Evolutionary conservation across 2,888 invertebrate species (phyloP), one percentile per base, ranked within the genome.

Genomic region (Busseola fusca): DNA sequence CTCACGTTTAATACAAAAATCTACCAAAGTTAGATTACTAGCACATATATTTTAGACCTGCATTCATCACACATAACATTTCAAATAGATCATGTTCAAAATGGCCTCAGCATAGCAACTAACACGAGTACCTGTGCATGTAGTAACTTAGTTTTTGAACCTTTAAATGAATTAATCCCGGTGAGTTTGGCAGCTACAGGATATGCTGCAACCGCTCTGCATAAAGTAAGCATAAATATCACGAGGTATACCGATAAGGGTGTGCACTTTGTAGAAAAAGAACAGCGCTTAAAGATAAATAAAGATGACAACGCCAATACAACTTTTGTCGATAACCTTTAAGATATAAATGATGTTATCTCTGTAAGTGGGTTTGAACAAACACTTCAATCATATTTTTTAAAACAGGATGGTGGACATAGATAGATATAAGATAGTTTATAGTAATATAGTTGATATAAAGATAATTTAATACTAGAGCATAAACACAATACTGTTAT

Each of bases 151-250:
- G 90, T 91, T 93, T 92, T 90, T 88, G 86, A 89, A 87, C 88
- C 82, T 84, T 85, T 91, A 92, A 94, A 92, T 92, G 91, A 93
- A 92, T 93, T 91, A 91, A 90, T 84, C 88, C 74, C 79, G 72
- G 86, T 84, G 88, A 90, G 92, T 90, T 90, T 88, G 85, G 81
- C 72, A 80, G 87, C 56, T 84, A 83, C 87, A 87, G 90, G 90
- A 91, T 90, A 91, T 92, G 88, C 89, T 83, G 85, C 85, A 86
- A 87, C 87, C 86, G 84, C 83, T 86, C 87, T 88, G 91, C 89
- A 92, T 92, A 91, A 92, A 92, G 93, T 91, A 90, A 90, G 88
- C 91, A 90, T 93, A 93, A 92, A 93, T 94, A 92, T 90, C 85
- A 81, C 77, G 84, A 87, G 84, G 86, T 90, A 89, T 87, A 91